Conservation (phyloP, 1,140 invertebrate genomes). For the Radopholus similis region DNA sequence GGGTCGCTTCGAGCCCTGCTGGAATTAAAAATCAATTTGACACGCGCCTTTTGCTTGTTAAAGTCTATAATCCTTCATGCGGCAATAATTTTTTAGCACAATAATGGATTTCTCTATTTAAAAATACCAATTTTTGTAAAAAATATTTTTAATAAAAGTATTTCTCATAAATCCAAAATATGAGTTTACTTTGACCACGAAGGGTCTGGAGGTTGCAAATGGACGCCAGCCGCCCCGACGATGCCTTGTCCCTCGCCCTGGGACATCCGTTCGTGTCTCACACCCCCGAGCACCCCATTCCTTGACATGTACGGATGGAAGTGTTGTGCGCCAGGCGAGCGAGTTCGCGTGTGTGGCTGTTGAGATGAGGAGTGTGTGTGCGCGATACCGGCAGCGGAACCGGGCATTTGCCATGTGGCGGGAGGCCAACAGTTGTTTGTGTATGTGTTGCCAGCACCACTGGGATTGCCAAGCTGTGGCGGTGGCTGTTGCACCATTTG, state of each 20-base stretch:
- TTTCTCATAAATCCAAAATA: constrained; percentile 17
- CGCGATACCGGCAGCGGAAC: neutral
- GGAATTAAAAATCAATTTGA: neutral
- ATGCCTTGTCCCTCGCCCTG: too few relatives aligned
- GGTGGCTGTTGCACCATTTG: constrained; percentile 44
- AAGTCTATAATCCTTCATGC: too few relatives aligned
- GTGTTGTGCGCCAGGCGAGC: constrained; percentile 40
- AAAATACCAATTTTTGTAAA: neutral
- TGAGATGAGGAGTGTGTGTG: neutral
- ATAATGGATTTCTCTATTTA: too few relatives aligned
- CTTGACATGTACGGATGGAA: constrained; percentile 38
- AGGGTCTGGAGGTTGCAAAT: constrained; percentile 37
- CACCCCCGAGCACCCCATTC: neutral
- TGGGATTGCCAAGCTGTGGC: neutral
- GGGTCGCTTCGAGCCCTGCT: constrained; percentile 44
- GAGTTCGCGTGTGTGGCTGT: constrained; percentile 27
- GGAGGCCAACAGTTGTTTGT: constrained; percentile 14
- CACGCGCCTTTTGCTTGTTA: too few relatives aligned
- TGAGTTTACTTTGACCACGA: constrained; percentile 38
- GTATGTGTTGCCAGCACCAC: constrained; percentile 10
- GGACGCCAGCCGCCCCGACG: neutral
- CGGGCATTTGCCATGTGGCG: too few relatives aligned
- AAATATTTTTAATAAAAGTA: neutral
- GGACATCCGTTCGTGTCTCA: constrained; percentile 12
- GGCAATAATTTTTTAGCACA: too few relatives aligned